Base-by-base conservation (phyloP, 2,888 invertebrate genomes). In the Drosophila pullipes region DNA sequence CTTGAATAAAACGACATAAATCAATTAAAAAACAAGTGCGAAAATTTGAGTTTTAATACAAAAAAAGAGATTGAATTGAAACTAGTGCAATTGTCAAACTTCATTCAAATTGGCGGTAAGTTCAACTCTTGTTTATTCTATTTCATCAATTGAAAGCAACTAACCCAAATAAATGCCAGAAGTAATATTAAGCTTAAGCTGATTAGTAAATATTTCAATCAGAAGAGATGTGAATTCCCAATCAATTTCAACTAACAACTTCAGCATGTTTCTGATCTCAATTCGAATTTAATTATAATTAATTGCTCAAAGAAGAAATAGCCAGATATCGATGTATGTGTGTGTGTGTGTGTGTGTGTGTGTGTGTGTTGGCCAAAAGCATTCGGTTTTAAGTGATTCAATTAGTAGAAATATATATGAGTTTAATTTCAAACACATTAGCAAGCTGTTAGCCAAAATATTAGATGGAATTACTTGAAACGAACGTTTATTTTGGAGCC, bases 11-110 rank as follows among this genome's bases (percentile, higher is more conserved):
- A 53, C 44, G 18, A 11, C 33, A 64, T 62, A 54, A 79, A 80
- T 72, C 57, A 59, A 57, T 57, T 53, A 31, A 54, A 33, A 66
- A 47, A 0, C 28, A 60, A 70, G 77, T 77, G 77, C 66, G 63
- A 60, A 33, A 41, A 49, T 53, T 59, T 18, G 4, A 54, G 31
- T n/a, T 16, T 37, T n/a, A 78, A 68, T 47, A 16, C 53, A 39
- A 55, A 57, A 39, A 39, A 57, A 30, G 3, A 28, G 28, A 39
- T 57, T 28, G 25, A 57, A 28, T 7, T 50, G 25, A 41, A 37
- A 31, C 22, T 37, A 16, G 13, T 37, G 57, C 39, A 39, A 18
- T 28, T 53, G n/a, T 28, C 11, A 22, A 49, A 13, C 33, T 47
- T 25, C 58, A 11, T 30, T 49, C 25, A 25, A 30, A 57, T 44